phyloP scores from a whole-genome alignment of 2,797 vertebrate species.

The Orientallactaga sibirica region DNA sequence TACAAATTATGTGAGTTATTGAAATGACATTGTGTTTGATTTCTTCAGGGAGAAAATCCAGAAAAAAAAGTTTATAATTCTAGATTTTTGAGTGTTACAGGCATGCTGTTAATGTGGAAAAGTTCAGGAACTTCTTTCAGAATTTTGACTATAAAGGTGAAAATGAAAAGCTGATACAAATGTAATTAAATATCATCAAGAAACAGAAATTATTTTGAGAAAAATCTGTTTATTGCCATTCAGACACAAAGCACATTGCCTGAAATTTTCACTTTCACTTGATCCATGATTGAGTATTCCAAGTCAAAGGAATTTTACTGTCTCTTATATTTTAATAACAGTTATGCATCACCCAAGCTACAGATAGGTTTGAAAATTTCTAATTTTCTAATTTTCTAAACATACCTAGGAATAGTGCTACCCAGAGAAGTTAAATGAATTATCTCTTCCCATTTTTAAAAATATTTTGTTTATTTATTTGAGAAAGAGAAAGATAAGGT shows the following conservation, averaged over 20 bases:
- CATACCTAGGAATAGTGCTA: not conserved
- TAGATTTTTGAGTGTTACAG: not conserved
- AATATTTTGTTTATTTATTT: no score
- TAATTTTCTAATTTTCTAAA: not conserved
- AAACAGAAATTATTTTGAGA: not conserved
- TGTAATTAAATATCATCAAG: not conserved
- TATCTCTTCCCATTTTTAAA: not conserved
- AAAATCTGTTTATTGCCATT: not conserved
- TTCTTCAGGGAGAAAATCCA: not conserved
- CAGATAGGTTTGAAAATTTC: not conserved
- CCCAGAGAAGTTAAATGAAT: rapidly evolving
- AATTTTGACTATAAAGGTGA: not conserved
- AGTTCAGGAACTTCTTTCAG: not conserved
- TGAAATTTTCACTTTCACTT: conserved; percentile 22
- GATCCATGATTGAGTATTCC: not conserved
- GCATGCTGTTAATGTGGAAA: not conserved
- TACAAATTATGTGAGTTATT: not conserved
- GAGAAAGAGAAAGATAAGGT: no score
- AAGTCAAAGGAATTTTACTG: not conserved
- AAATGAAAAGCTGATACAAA: not conserved
- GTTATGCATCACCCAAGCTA: not conserved
- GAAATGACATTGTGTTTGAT: not conserved
- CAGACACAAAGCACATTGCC: not conserved
- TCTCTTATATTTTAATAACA: not conserved
- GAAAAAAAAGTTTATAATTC: not conserved